phyloP scores from a whole-genome alignment of 2,888 invertebrate species.

The Tetragnatha montana region DNA sequence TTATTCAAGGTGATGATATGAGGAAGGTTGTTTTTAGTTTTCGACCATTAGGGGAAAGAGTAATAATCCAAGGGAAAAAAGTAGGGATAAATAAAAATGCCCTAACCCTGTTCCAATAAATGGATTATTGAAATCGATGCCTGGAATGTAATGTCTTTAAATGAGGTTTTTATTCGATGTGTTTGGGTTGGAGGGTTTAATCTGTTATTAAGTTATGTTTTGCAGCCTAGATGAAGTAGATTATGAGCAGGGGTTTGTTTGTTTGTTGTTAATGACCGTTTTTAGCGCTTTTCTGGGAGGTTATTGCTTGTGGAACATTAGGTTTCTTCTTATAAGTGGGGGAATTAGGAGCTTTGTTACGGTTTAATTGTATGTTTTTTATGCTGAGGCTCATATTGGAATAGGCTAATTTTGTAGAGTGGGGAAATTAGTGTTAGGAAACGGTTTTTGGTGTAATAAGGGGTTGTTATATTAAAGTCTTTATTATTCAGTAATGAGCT shows the following conservation, averaged over 20 bases:
- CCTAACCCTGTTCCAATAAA: conserved; percentile 58
- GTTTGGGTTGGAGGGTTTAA: conserved; percentile 52
- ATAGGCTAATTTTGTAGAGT: no score
- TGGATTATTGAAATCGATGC: conserved; percentile 63
- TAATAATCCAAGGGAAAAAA: conserved; percentile 61
- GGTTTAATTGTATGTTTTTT: background rate
- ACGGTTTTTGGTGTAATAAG: no score
- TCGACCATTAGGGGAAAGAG: conserved; percentile 53
- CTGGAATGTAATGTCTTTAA: conserved; percentile 54
- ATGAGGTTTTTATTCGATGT: conserved; percentile 61
- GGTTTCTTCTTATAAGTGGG: background rate
- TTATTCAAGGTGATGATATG: conserved; percentile 70
- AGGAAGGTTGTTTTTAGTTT: conserved; percentile 58
- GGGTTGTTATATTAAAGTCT: no score
- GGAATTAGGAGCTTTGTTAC: background rate
- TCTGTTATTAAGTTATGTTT: conserved; percentile 57
- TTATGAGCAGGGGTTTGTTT: conserved; percentile 6
- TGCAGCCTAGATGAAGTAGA: conserved; percentile 20
- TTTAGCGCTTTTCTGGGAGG: background rate
- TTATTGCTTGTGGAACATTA: background rate
- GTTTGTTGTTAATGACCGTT: background rate
- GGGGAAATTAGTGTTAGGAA: no score
- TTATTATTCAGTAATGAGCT: no score
- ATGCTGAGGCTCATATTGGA: no score
- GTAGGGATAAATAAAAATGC: conserved; percentile 49